These are phyloP conservation scores for Drosophila pseudoananassae DNA, from an alignment of 1,140 invertebrate genomes.

Conservation along the genomic window DNA sequence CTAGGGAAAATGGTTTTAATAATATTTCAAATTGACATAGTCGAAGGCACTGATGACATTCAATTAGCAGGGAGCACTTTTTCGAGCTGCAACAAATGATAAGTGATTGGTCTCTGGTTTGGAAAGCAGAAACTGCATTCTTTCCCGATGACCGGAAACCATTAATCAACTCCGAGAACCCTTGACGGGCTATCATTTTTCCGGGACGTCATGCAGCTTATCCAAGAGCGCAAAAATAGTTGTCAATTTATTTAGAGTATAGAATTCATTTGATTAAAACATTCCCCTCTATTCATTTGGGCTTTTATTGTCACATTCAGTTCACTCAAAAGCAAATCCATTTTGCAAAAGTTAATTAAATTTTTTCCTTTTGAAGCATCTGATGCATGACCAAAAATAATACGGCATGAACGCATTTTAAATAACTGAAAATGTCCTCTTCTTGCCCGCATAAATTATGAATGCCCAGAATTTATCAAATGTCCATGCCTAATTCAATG, in stretches of 20 bases:
- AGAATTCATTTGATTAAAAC: not conserved
- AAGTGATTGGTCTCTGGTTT: conserved; percentile 45
- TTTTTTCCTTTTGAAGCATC: conserved; percentile 14
- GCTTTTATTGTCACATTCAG: not conserved
- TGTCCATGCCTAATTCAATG: not conserved
- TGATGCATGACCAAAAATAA: conserved; percentile 13
- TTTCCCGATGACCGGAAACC: conserved; percentile 13
- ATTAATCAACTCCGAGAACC: conserved; percentile 27
- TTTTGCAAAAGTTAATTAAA: conserved; percentile 38
- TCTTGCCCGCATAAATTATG: conserved; percentile 1
- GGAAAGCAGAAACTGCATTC: conserved; percentile 15
- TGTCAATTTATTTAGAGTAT: conserved; percentile 7
- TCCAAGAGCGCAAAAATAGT: not conserved
- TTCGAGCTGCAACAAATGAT: conserved; percentile 29
- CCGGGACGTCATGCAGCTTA: not conserved
- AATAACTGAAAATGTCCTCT: not conserved
- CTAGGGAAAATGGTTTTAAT: conserved; percentile 33
- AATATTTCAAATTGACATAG: conserved; percentile 43
- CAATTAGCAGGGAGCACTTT: conserved; percentile 33
- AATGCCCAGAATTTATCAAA: not conserved
- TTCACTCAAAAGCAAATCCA: not conserved
- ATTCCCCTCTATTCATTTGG: conserved; percentile 16
- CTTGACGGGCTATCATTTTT: conserved; percentile 36
- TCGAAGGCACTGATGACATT: conserved; percentile 36
- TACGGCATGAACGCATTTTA: conserved; percentile 13